Evolutionary conservation across 2,113 vertebrate species (phyloP), one percentile per base, ranked within the genome.

Genomic region (Ancistrus triradiatus): DNA sequence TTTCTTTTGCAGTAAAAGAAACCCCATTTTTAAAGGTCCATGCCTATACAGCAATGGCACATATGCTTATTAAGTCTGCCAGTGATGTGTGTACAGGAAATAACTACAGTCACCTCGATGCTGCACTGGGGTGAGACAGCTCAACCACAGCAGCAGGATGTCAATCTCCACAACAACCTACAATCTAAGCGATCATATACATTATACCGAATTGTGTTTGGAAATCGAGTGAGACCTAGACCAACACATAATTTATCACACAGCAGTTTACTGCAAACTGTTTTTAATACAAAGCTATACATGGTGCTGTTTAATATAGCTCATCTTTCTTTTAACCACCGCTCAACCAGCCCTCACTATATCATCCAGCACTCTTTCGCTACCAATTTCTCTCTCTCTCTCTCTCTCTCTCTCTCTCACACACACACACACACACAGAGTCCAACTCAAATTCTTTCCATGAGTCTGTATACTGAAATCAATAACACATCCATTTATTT

Each of bases 101-200:
- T 31, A 28, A 50, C 27, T 63, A 63, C 24, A 7, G 52, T 40
- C 8, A 51, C 28, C 14, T 25, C 22, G 10, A 53, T 59, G 48
- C 22, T 51, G 65, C 5, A 11, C 31, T 25, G 6, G 28, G 42
- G 11, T 17, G 4, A 59, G 37, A 57, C 37, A 55, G n/a, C 38
- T 50, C 19, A 57, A 67, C 18, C 60, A 53, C 59, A 50, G 55
- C 31, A 73, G 51, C 65, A 68, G 55, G 47, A 68, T 68, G 59
- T 35, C 17, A 21, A 33, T 67, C 28, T 63, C 38, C 59, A 52
- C 21, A 18, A 40, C 42, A 61, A 60, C 15, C 27, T 7, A n/a
- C 19, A 7, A 55, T 18, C 13, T 28, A n/a, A 1, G 19, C 24
- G 17, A 13, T 14, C 7, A 48, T 42, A 9, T 8, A 59, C 11